Base-by-base conservation (phyloP, 2,113 vertebrate genomes). In the Phalacrocorax carbo region DNA sequence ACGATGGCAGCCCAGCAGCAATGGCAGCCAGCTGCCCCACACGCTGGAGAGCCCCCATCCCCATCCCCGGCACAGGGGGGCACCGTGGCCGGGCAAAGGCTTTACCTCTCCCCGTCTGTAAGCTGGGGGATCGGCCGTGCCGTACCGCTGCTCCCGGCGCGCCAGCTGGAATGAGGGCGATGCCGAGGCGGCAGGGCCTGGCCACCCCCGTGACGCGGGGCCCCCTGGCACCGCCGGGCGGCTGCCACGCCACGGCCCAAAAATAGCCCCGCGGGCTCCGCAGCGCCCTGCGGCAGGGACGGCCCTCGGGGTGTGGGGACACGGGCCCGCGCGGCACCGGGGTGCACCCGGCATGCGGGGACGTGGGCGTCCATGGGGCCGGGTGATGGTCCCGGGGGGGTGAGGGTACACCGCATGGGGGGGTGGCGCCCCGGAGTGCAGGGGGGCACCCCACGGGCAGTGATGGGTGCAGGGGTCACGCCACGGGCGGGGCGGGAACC, bases 61-160 rank as follows among this genome's bases (percentile, higher is more conserved):
- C 75, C 5, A 1, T 49, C 62, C 36, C 49, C 4, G 17, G 25
- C 66, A 15, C 65, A 1, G 26, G 46, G 46, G 77, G 58, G 15
- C 54, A 17, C 46, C 20, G 46, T 8, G 86, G 58, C 69, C 3
- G 7, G 54, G 54, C 16, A 15, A 78, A 88, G 82, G 82, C 42
- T 81, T 96, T 96, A 95, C 94, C 95, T 96, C 79, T 94, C 22
- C 82, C 89, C 3, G 55, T 70, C 23, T 32, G 75, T 18, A 4
- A 40, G 75, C 11, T 7, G 64, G 62, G 72, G 71, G 29, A 16
- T 61, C 13, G 18, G 46, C 80, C 20, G 58, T 3, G 82, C 78
- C 13, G 82, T 27, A 76, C 93, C 20, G 82, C 86, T 20, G 89
- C 86, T 95, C 52, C 52, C 88, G 3, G 38, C 7, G 58, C n/a